phyloP scores from a whole-genome alignment of 2,888 invertebrate species.

The Patella caerulea region DNA sequence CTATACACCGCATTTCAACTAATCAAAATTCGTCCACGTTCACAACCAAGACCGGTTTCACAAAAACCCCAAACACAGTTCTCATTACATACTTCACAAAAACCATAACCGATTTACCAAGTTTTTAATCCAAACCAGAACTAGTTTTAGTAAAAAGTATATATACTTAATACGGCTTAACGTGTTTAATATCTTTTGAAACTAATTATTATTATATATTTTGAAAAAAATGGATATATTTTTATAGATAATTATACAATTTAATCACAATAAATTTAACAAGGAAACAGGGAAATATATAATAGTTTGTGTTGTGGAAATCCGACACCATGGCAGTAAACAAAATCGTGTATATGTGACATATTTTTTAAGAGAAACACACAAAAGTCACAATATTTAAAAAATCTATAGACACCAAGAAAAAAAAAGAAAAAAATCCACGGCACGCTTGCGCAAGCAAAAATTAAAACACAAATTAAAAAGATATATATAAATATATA shows the following conservation, averaged over 20 bases:
- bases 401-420: not conserved
- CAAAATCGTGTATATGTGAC: not conserved
- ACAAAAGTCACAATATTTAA: not conserved
- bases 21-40: too few species aligned
- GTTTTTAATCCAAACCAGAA: too few species aligned
- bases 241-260: too few species aligned
- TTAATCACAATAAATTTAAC: not conserved
- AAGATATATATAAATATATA: not conserved
- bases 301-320: not conserved
- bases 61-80: not conserved
- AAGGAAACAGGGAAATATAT: not conserved
- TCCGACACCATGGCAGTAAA: not conserved
- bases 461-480: conserved; percentile 8
- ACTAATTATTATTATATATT: too few species aligned
- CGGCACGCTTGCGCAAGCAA: conserved; percentile 10
- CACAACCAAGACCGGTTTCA: conserved; percentile 7
- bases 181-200: too few species aligned
- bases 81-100: too few species aligned
- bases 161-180: too few species aligned
- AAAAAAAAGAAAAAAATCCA: not conserved
- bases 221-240: too few species aligned
- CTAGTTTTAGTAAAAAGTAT: too few species aligned
- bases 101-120: too few species aligned
- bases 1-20: not conserved
- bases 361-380: not conserved